A percentile compares a stretch with the other conserved stretches of the same genome.
phyloP scores from a whole-genome alignment of 2,113 vertebrate species.

The Pollachius pollachius region DNA sequence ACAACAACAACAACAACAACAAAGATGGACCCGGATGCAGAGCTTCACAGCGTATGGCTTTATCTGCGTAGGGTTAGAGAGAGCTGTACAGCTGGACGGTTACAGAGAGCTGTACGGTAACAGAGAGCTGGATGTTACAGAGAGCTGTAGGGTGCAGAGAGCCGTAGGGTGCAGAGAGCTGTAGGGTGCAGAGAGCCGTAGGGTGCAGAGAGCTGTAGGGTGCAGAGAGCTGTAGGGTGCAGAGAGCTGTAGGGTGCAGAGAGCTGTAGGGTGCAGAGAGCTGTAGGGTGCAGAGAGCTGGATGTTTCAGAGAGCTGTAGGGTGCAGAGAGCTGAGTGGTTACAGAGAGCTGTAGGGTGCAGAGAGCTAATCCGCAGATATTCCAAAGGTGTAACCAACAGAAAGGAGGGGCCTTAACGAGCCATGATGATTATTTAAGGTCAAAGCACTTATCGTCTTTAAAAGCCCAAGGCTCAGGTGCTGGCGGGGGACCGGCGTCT shows the following conservation, averaged over 20 bases:
- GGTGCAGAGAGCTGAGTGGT: no score
- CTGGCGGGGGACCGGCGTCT: slow-evolving; percentile 74
- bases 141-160: slow-evolving; percentile 15
- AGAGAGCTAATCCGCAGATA: slow-evolving; percentile 47
- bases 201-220: no score
- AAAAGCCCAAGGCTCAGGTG: slow-evolving; percentile 66
- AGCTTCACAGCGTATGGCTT: slow-evolving; percentile 20
- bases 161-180: not conserved
- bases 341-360: not conserved
- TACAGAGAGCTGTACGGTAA: no score
- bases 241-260: no score
- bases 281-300: no score
- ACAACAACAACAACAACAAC: slow-evolving; percentile 48
- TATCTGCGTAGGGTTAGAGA: no score
- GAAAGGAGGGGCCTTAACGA: slow-evolving; percentile 58
- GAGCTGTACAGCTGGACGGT: no score
- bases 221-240: no score
- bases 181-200: no score
- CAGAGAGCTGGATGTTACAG: no score
- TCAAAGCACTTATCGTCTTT: slow-evolving; percentile 72
- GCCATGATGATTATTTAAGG: slow-evolving; percentile 69
- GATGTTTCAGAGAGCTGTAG: no score
- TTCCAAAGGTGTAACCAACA: slow-evolving; percentile 74
- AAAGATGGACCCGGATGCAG: slow-evolving; percentile 32
- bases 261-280: no score